Percentiles rank a stretch among this genome's conserved stretches.
Evolutionary conservation across 2,113 vertebrate species (phyloP).

Genomic region (Sigmodon hispidus): DNA sequence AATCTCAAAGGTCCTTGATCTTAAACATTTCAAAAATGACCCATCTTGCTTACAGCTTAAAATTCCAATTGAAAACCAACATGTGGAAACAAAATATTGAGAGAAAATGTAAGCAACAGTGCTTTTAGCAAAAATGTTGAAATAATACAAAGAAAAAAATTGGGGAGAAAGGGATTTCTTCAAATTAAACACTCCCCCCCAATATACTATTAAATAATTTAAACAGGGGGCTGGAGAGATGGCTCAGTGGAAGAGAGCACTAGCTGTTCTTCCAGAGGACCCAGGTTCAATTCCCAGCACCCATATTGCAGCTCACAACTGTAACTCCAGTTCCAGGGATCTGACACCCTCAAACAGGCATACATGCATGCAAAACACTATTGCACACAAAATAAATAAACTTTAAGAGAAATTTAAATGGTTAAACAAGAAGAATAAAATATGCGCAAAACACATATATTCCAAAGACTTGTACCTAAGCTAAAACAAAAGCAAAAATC

Average conservation of each 20-base stretch:
- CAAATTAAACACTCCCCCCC: not conserved
- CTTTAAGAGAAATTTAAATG: not conserved
- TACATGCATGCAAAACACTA: not conserved
- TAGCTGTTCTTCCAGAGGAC: not conserved
- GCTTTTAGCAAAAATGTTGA: conserved; percentile 51
- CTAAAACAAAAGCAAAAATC: not conserved
- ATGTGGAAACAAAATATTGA: not conserved
- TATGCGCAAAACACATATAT: conserved; percentile 6
- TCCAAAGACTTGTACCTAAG: conserved; percentile 34
- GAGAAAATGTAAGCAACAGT: conserved; percentile 38
- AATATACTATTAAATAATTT: conserved; percentile 44
- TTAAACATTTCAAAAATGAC: conserved; percentile 22
- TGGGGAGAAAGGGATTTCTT: not conserved
- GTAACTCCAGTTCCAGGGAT: not conserved
- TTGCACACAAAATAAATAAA: not conserved
- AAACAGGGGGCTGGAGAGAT: not conserved
- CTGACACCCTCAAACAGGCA: not conserved
- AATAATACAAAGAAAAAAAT: conserved; percentile 16
- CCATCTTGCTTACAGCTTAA: conserved; percentile 8
- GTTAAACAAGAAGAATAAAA: conserved; percentile 36
- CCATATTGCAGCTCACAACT: not conserved
- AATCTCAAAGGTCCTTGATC: conserved; percentile 31
- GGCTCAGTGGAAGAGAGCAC: not conserved
- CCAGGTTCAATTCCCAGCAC: not conserved
- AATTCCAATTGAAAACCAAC: conserved; percentile 7